Evolutionary conservation across 2,797 vertebrate genomes (phyloP).

Genomic region (Phalloptychus januarius): DNA sequence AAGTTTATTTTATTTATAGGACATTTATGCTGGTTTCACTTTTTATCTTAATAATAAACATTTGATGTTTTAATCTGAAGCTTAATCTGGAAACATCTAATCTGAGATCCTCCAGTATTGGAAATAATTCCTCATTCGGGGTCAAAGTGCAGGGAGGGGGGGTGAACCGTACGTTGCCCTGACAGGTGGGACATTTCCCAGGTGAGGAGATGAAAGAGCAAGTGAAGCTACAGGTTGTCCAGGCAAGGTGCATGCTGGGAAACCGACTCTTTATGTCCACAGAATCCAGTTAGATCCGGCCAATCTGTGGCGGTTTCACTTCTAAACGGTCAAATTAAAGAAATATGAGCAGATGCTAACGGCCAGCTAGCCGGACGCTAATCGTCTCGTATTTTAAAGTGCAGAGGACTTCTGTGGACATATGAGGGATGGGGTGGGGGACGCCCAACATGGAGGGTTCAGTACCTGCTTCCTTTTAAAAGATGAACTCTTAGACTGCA

Average conservation of each 20-base stretch:
- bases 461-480: constrained; percentile 91
- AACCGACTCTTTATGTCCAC: constrained; percentile 19
- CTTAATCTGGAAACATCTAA: not conserved
- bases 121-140: not conserved
- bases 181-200: constrained; percentile 2
- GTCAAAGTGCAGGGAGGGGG: not conserved
- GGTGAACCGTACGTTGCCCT: not conserved
- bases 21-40: not conserved
- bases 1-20: no score
- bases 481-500: constrained; percentile 87
- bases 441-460: constrained; percentile 55
- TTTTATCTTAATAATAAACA: not conserved
- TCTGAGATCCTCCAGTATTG: not conserved
- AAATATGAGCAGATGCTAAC: no score
- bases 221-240: constrained; percentile 29
- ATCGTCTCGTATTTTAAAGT: not conserved
- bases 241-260: constrained; percentile 77
- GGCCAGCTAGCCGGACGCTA: not conserved
- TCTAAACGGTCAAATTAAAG: not conserved
- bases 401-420: constrained; percentile 20
- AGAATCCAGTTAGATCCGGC: not conserved
- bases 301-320: not conserved
- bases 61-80: not conserved
- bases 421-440: not conserved
- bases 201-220: constrained; percentile 4